Conservation (phyloP, 1,140 invertebrate genomes). For the Diorhabda carinulata region DNA sequence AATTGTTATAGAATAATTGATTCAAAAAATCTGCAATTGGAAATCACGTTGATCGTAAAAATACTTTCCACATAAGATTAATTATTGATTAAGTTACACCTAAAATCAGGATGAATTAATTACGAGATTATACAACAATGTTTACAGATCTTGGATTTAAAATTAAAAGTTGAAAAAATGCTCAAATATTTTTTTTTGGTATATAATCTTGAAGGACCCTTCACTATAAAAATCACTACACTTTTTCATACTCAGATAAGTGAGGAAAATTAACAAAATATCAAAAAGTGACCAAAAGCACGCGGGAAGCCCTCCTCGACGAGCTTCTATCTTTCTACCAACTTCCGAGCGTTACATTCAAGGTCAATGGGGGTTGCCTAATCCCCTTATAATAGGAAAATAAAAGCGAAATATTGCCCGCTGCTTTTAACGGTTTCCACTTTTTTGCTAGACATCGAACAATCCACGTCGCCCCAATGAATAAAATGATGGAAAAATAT, state of each 20-base stretch:
- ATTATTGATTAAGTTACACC: too few species aligned
- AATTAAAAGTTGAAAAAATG: too few species aligned
- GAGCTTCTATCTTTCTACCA: constrained; percentile 2
- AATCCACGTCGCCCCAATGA: constrained; percentile 12
- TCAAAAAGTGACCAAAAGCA: constrained; percentile 20
- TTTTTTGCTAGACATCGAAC: constrained; percentile 16
- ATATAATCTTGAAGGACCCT: background rate
- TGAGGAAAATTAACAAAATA: constrained; percentile 14
- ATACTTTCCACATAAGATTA: too few species aligned
- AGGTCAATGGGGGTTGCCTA: constrained; percentile 23
- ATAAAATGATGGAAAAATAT: constrained; percentile 18
- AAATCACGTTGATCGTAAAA: too few species aligned
- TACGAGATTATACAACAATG: too few species aligned
- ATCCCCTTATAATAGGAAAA: constrained; percentile 28
- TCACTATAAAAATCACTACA: constrained; percentile 9
- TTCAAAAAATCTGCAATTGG: too few species aligned
- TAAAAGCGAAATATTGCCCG: constrained; percentile 27
- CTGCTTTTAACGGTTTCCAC: constrained; percentile 16
- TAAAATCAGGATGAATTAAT: too few species aligned
- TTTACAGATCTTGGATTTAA: too few species aligned
- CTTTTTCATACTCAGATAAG: constrained; percentile 19
- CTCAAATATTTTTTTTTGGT: background rate
- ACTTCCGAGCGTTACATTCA: constrained; percentile 15
- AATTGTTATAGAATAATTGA: too few species aligned
- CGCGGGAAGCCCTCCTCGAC: background rate